Conservation (phyloP, 2,888 invertebrate species). For the Balanococcus diminutus region DNA sequence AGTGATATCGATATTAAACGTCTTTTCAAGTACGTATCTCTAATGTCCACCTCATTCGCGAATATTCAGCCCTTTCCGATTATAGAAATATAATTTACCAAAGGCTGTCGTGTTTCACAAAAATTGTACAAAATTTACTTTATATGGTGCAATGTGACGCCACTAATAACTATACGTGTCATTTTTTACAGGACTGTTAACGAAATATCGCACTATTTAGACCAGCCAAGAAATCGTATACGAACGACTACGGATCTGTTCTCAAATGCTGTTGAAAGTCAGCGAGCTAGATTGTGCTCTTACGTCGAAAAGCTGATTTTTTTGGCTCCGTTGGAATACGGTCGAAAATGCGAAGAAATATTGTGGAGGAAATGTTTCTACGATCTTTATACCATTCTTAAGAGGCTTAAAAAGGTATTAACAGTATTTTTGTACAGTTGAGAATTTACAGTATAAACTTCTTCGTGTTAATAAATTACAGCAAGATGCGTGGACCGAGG, state of each 20-base stretch:
- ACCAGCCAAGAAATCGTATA: constrained; percentile 71
- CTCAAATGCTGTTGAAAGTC: constrained; percentile 71
- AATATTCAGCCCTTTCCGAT: no score
- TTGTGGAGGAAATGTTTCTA: constrained; percentile 94
- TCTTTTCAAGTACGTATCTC: constrained; percentile 53
- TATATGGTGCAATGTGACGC: neutral
- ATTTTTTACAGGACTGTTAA: constrained; percentile 66
- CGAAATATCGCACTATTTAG: constrained; percentile 72
- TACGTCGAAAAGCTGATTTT: constrained; percentile 88
- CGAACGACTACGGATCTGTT: constrained; percentile 73
- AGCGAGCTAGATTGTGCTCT: constrained; percentile 76
- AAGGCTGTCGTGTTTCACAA: neutral
- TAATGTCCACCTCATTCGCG: no score
- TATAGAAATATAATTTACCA: neutral
- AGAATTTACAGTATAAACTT: neutral
- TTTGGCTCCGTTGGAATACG: constrained; percentile 81
- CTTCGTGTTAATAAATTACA: constrained; percentile 58
- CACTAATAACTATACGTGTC: neutral
- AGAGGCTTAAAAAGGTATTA: constrained; percentile 73
- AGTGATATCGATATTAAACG: constrained; percentile 51
- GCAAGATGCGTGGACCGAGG: constrained; percentile 62
- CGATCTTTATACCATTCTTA: constrained; percentile 79
- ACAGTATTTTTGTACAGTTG: no score
- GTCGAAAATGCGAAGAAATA: constrained; percentile 86
- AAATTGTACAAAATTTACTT: neutral